Evolutionary conservation across 2,113 vertebrate genomes (phyloP).

Genomic region (Semnopithecus entellus): DNA sequence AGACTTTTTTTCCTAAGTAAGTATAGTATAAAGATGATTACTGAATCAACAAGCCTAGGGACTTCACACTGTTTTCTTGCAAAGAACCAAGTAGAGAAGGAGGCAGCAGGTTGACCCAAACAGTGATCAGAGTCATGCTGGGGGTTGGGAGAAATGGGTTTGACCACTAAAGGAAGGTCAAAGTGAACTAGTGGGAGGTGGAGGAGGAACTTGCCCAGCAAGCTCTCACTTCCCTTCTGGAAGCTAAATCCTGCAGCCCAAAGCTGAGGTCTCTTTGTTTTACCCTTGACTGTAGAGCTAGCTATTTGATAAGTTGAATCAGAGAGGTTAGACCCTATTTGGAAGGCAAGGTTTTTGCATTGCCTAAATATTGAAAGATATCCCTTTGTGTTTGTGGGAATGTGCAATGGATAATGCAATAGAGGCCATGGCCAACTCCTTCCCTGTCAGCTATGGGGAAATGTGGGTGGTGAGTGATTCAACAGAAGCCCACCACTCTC

Average conservation of each 20-base stretch:
- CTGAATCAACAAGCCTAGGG: neutral
- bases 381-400: neutral
- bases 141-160: neutral
- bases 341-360: neutral
- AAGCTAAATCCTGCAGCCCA: neutral
- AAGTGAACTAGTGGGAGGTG: neutral
- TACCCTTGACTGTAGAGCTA: neutral
- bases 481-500: neutral
- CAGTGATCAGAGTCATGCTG: neutral
- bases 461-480: neutral
- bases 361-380: neutral
- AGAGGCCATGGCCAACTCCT: neutral
- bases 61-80: neutral
- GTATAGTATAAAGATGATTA: neutral
- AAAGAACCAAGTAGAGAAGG: neutral
- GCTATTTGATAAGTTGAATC: neutral
- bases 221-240: neutral
- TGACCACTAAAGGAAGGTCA: conserved; percentile 3
- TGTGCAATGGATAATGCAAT: neutral
- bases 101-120: neutral
- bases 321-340: neutral
- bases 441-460: neutral
- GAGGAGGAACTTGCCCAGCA: neutral
- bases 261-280: neutral
- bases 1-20: neutral